Conservation (phyloP, 2,888 invertebrate species). For the Nycteola revayana region DNA sequence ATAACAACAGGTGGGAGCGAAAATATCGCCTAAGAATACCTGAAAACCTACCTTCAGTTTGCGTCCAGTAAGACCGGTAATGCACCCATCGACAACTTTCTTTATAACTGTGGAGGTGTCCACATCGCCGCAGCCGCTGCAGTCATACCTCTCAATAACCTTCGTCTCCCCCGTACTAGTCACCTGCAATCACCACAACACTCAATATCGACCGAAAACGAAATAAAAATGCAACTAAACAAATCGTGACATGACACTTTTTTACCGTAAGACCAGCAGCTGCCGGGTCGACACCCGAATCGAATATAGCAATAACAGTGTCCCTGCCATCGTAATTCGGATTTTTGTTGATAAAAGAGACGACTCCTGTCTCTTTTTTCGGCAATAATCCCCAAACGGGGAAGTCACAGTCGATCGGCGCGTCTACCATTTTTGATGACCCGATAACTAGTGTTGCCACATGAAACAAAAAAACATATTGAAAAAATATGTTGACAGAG, state of each 20-base stretch:
- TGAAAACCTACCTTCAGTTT: constrained; percentile 88
- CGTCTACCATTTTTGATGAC: constrained; percentile 81
- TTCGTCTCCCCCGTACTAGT: constrained; percentile 95
- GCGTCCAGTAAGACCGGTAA: constrained; percentile 93
- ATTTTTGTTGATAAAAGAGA: constrained; percentile 92
- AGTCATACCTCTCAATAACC: constrained; percentile 96
- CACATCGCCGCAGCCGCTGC: constrained; percentile 98
- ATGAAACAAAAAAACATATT: constrained; percentile 14
- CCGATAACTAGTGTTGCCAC: constrained; percentile 51
- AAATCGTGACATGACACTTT: constrained; percentile 74
- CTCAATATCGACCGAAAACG: constrained; percentile 31
- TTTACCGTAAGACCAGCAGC: constrained; percentile 95
- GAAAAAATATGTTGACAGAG: no score
- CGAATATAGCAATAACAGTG: constrained; percentile 96
- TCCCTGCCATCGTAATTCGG: constrained; percentile 95
- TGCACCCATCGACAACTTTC: constrained; percentile 84
- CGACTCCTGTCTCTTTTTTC: constrained; percentile 96
- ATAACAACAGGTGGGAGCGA: no score
- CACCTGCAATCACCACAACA: constrained; percentile 78
- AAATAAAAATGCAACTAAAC: constrained; percentile 47
- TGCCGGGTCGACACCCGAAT: constrained; percentile 98
- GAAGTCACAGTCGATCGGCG: constrained; percentile 85
- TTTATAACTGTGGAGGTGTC: constrained; percentile 87
- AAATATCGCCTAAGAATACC: no score
- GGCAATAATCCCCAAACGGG: constrained; percentile 94